Evolutionary conservation across 2,888 invertebrate species (phyloP).

Genomic region (Dorcus parallelipipedus): DNA sequence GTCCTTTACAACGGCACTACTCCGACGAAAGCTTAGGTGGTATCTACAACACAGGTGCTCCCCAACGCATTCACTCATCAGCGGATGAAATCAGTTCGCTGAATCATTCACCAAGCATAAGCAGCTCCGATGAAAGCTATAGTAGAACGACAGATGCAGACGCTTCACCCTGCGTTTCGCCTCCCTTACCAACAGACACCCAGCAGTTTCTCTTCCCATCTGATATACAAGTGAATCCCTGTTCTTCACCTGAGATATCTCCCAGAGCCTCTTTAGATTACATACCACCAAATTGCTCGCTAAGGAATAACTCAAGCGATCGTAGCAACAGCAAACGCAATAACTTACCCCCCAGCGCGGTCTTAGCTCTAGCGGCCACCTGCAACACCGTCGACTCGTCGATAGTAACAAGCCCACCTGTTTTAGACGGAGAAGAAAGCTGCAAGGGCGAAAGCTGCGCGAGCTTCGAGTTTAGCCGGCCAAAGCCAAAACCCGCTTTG

Average conservation of each 20-base stretch:
- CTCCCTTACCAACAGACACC: slow-evolving; percentile 48
- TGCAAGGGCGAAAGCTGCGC: slow-evolving; percentile 62
- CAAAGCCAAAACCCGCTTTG: slow-evolving; percentile 36
- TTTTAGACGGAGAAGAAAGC: slow-evolving; percentile 61
- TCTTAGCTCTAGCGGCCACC: slow-evolving; percentile 51
- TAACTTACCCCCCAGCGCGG: slow-evolving; percentile 56
- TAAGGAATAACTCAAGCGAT: slow-evolving; percentile 41
- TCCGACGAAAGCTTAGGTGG: slow-evolving; percentile 64
- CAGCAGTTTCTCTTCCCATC: slow-evolving; percentile 62
- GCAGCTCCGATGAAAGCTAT: slow-evolving; percentile 82
- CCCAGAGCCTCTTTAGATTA: slow-evolving; percentile 52
- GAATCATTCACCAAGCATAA: slow-evolving; percentile 77
- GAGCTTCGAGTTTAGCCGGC: slow-evolving; percentile 60
- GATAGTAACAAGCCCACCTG: slow-evolving; percentile 53
- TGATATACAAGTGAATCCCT: slow-evolving; percentile 57
- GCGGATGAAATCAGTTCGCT: slow-evolving; percentile 80
- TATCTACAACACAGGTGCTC: slow-evolving; percentile 39
- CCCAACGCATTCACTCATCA: slow-evolving; percentile 69
- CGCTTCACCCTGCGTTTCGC: slow-evolving; percentile 54
- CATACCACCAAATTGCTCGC: slow-evolving; percentile 51
- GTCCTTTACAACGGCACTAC: slow-evolving; percentile 60
- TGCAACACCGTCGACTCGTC: slow-evolving; percentile 51
- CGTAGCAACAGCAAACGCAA: slow-evolving; percentile 36
- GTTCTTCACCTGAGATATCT: slow-evolving; percentile 47
- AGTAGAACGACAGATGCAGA: slow-evolving; percentile 76